phyloP scores from a whole-genome alignment of 2,113 vertebrate genomes.

The Tonatia bakeri region DNA sequence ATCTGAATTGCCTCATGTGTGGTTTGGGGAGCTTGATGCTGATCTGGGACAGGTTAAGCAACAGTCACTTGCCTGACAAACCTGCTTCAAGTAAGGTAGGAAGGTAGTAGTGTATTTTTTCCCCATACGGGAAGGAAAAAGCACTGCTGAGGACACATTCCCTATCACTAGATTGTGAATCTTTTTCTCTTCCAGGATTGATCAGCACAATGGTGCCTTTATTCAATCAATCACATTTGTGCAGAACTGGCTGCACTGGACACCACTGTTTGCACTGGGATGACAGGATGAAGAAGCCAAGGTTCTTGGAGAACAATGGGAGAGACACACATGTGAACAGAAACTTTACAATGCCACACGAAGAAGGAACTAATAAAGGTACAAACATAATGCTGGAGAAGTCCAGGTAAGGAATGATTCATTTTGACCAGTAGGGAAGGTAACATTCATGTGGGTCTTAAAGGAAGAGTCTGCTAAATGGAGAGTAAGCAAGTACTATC shows the following conservation, averaged over 20 bases:
- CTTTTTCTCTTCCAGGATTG: background rate
- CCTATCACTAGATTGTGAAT: background rate
- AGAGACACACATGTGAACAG: background rate
- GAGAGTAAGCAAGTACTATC: background rate
- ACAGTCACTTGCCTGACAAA: background rate
- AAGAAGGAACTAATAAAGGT: background rate
- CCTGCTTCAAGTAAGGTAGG: background rate
- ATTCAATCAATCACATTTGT: background rate
- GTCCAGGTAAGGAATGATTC: background rate
- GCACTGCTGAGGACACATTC: background rate
- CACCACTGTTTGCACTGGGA: background rate
- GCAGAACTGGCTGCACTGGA: background rate
- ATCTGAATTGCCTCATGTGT: constrained; percentile 17
- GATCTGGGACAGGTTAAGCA: background rate
- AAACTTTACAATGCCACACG: background rate
- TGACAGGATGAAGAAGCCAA: background rate
- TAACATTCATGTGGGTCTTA: background rate
- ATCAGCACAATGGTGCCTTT: no score
- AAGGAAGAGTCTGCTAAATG: background rate
- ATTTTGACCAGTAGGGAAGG: background rate
- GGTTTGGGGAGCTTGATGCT: background rate
- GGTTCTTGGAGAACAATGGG: background rate
- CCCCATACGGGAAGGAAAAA: background rate
- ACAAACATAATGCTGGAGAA: background rate
- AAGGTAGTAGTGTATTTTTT: background rate